Base-by-base conservation (phyloP, 2,797 vertebrate genomes). In the Dendrocincla fuliginosa region DNA sequence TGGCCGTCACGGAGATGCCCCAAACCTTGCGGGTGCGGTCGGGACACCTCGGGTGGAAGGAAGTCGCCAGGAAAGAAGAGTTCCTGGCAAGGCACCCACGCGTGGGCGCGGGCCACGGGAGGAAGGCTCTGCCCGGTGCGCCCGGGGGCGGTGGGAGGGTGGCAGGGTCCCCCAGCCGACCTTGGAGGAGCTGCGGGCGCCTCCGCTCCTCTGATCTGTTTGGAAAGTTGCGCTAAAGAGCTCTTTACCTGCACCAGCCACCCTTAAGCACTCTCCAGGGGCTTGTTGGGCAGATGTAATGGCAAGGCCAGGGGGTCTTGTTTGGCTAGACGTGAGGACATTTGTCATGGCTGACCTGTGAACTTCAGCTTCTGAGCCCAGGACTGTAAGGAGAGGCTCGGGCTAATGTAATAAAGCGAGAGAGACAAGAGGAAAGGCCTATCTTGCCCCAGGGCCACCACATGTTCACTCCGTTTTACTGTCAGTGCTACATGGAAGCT, bases 321-420 rank as follows among this genome's bases (percentile, higher is more conserved):
- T 97, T 98, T 97, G 97, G 95, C 94, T 84, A 97, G 96, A 97
- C 98, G 94, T 93, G 92, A 97, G 98, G 98, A 98, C 98, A 98
- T 98, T 98, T 98, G 98, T 98, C 98, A 98, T 95, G 96, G 94
- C 96, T 98, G 98, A 98, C 98, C 98, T 97, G 89, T 97, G 97
- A 96, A 97, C 98, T 97, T 97, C 88, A 94, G 96, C 97, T 97
- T 96, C 97, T 97, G 97, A 97, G 97, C 97, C 96, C 97, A 96
- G 95, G 94, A 97, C 89, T 92, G 93, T 93, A 95, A 95, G 91
- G 93, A 96, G 97, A 97, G 96, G 83, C 97, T 96, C 41, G 95
- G 91, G 93, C 97, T 98, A 97, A 98, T 98, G 98, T 94, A 98
- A 98, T 98, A 97, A 98, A 98, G 97, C 88, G 44, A 94, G 90